phyloP scores from a whole-genome alignment of 2,113 vertebrate species.

The Crotalus tigris region DNA sequence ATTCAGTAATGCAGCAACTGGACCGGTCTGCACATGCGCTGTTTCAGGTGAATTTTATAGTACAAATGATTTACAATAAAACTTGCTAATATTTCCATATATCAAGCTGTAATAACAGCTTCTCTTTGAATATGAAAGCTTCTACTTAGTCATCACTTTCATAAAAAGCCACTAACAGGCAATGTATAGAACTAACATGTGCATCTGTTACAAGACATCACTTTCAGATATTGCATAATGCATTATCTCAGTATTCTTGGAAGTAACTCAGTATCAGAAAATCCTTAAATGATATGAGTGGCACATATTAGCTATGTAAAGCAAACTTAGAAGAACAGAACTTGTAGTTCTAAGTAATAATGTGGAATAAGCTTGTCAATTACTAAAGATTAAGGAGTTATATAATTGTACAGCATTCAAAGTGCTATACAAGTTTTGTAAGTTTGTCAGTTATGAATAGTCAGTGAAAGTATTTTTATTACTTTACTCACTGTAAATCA shows the following conservation, averaged over 20 bases:
- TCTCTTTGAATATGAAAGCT: constrained; percentile 1
- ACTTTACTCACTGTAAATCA: constrained; percentile 30
- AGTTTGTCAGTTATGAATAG: constrained; percentile 1
- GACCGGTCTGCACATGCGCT: not conserved
- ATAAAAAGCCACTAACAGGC: not conserved
- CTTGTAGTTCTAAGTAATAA: constrained; percentile 14
- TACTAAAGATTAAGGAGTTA: constrained; percentile 26
- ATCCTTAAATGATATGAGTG: constrained; percentile 5
- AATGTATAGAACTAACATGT: not conserved
- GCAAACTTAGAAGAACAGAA: constrained; percentile 13
- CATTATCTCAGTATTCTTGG: not conserved
- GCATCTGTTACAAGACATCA: constrained; percentile 37
- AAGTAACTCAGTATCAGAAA: constrained; percentile 25
- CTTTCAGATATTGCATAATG: not conserved
- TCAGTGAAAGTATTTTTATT: constrained; percentile 35
- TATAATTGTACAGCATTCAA: constrained; percentile 8
- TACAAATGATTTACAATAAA: not conserved
- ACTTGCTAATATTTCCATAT: not conserved
- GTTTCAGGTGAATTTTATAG: not conserved
- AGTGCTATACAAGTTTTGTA: not conserved
- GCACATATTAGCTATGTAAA: constrained; percentile 33
- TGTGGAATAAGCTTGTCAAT: constrained; percentile 17
- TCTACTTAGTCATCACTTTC: constrained; percentile 15
- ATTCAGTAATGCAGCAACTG: not conserved
- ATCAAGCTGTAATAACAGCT: not conserved